Conservation (phyloP, 1,140 invertebrate genomes). For the Nasonia giraulti region DNA sequence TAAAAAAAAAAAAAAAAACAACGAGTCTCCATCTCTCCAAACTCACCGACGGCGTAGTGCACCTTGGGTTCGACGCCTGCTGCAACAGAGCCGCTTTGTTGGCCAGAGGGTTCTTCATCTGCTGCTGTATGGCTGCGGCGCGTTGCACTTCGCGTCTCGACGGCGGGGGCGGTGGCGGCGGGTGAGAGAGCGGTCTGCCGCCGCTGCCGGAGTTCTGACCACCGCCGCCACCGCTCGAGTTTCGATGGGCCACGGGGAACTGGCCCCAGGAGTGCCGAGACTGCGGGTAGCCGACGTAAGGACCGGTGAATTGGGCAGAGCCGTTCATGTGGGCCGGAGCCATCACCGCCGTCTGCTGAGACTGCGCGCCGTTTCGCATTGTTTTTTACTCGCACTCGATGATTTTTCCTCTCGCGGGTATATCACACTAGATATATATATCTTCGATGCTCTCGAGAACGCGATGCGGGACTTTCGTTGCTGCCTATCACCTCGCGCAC, state of each 20-base stretch:
- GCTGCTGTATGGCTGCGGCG: slow-evolving; percentile 52
- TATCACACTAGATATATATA: not conserved
- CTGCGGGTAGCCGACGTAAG: slow-evolving; percentile 68
- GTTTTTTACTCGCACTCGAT: slow-evolving; percentile 42
- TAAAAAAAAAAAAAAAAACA: too few species aligned
- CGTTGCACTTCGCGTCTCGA: slow-evolving; percentile 62
- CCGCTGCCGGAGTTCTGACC: slow-evolving; percentile 36
- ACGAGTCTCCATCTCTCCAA: not conserved
- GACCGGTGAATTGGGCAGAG: slow-evolving; percentile 70
- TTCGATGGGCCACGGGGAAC: slow-evolving; percentile 56
- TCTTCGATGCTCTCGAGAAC: not conserved
- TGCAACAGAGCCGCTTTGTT: slow-evolving; percentile 62
- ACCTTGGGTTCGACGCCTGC: slow-evolving; percentile 55
- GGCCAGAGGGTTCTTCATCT: slow-evolving; percentile 53
- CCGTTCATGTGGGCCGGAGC: slow-evolving; percentile 71
- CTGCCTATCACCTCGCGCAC: slow-evolving; percentile 42
- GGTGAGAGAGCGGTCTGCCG: slow-evolving; percentile 68
- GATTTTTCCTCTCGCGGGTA: not conserved
- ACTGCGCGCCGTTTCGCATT: slow-evolving; percentile 71
- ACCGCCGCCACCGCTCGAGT: slow-evolving; percentile 60
- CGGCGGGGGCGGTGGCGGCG: slow-evolving; percentile 67
- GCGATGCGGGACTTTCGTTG: not conserved
- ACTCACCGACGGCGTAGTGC: slow-evolving; percentile 71
- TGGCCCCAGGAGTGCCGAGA: slow-evolving; percentile 69
- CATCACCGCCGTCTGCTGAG: slow-evolving; percentile 71